phyloP scores from a whole-genome alignment of 2,888 invertebrate species.

The Andrena haemorrhoa region DNA sequence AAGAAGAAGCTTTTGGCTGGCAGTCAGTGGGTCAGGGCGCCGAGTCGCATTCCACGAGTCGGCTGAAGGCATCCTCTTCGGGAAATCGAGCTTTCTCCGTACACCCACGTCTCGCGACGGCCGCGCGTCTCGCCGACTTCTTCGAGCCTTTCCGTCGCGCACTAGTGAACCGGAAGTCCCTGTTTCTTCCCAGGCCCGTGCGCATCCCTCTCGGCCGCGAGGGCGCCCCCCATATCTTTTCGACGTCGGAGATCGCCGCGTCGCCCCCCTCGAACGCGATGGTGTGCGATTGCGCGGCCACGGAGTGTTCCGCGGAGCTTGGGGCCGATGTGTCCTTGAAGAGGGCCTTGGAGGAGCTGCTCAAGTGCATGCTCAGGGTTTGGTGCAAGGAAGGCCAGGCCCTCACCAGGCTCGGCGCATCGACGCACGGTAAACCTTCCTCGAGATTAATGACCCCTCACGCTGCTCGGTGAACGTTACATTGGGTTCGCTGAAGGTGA shows the following conservation, averaged over 20 bases:
- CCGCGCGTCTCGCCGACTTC: not conserved
- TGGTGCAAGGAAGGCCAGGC: conserved; percentile 93
- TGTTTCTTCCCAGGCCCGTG: not conserved
- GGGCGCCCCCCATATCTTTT: not conserved
- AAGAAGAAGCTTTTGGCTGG: conserved; percentile 80
- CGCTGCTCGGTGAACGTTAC: not conserved
- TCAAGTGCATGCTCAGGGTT: conserved; percentile 92
- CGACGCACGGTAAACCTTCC: conserved; percentile 79
- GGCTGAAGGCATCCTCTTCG: conserved; percentile 68
- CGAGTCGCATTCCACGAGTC: conserved; percentile 82
- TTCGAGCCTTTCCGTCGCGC: not conserved
- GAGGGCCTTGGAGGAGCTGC: conserved; percentile 91
- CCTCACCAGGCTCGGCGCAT: conserved; percentile 88
- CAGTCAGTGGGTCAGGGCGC: conserved; percentile 85
- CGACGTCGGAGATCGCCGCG: conserved; percentile 19
- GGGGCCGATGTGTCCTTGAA: conserved; percentile 86
- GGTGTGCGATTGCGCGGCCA: conserved; percentile 83
- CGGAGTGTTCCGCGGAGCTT: conserved; percentile 78
- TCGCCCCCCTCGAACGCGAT: conserved; percentile 66
- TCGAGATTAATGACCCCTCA: not conserved
- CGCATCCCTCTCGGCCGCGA: not conserved
- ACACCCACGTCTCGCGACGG: conserved; percentile 37
- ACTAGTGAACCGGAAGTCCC: not conserved
- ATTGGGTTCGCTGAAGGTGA: too few species aligned
- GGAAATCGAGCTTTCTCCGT: conserved; percentile 41